A percentile compares a stretch with the other conserved stretches of the same genome.
Evolutionary conservation across 1,140 invertebrate species (phyloP).

Genomic region (Eriosoma lanigerum): DNA sequence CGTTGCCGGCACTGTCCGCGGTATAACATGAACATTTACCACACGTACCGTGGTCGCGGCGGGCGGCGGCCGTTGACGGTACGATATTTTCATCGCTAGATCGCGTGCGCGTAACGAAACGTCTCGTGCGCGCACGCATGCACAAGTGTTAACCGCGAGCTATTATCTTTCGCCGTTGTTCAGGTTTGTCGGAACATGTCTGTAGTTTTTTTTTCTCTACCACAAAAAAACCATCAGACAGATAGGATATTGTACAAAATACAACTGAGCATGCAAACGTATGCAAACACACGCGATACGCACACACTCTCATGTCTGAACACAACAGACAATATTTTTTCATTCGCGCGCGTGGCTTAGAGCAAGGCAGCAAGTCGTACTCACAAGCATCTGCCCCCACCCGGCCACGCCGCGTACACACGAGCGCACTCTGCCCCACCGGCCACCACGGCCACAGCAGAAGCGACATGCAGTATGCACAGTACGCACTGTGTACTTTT

Average conservation of each 20-base stretch:
- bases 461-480: background rate
- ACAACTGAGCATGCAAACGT: no score
- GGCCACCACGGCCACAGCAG: background rate
- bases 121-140: no score
- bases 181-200: background rate
- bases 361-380: no score
- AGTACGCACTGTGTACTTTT: background rate
- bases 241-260: no score
- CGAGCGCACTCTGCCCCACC: background rate
- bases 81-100: background rate
- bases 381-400: conserved; percentile 9
- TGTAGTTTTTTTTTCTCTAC: background rate
- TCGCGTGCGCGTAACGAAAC: background rate
- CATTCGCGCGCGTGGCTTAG: background rate
- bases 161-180: background rate
- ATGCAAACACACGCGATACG: background rate
- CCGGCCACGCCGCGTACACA: background rate
- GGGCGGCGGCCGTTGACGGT: background rate
- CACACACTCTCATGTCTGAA: background rate
- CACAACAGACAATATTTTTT: background rate
- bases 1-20: background rate
- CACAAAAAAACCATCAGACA: no score
- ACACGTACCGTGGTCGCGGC: background rate
- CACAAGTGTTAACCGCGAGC: background rate
- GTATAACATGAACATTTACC: background rate